These are phyloP conservation scores for Cactoblastis cactorum DNA, from an alignment of 2,888 invertebrate genomes.

Conservation along the genomic window DNA sequence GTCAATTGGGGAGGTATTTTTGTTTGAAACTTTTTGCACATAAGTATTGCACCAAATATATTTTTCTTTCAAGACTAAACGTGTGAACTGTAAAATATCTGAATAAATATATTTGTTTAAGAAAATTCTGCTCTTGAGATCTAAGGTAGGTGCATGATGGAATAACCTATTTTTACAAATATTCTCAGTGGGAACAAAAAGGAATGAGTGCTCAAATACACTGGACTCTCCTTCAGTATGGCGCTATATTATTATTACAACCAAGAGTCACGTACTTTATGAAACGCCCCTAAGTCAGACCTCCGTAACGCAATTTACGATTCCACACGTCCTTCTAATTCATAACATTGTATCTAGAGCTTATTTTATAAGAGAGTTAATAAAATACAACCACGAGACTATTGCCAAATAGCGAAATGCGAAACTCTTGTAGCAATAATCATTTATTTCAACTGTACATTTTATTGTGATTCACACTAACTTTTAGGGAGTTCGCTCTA, in stretches of 20 bases:
- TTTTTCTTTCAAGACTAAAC: no score
- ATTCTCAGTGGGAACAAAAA: no score
- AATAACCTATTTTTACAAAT: no score
- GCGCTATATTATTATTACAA: background rate
- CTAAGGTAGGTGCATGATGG: no score
- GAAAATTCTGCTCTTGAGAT: no score
- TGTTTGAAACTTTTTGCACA: no score
- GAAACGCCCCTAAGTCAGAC: slow-evolving; percentile 29
- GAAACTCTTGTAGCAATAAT: slow-evolving; percentile 5
- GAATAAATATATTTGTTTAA: no score
- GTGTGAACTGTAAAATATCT: no score
- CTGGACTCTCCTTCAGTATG: background rate
- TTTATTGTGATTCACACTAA: background rate
- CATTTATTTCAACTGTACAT: slow-evolving; percentile 8
- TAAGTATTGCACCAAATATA: no score
- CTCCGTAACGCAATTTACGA: slow-evolving; percentile 35
- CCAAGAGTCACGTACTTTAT: slow-evolving; percentile 17
- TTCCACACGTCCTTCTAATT: slow-evolving; percentile 31
- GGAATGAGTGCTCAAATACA: background rate
- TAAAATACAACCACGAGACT: background rate
- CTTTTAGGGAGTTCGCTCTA: background rate
- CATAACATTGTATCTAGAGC: slow-evolving; percentile 30
- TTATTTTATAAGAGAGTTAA: slow-evolving; percentile 19
- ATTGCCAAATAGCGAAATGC: slow-evolving; percentile 10
- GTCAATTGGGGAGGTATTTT: no score